Base-by-base conservation (phyloP, 2,113 vertebrate genomes). In the Rhinolophus ferrumequinum region DNA sequence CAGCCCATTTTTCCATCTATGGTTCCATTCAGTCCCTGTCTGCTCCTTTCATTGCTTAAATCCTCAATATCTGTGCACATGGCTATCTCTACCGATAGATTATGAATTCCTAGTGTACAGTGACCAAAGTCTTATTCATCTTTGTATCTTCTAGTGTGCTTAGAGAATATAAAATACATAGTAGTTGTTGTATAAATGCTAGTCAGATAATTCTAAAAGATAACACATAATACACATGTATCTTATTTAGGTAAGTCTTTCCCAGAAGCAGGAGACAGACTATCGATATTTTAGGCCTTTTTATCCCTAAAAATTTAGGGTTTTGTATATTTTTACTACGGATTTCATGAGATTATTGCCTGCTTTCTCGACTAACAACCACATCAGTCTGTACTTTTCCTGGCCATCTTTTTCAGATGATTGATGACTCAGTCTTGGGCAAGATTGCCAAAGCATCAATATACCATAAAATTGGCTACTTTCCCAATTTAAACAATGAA, bases 401-500 rank as follows among this genome's bases (percentile, higher is more conserved):
- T 86, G 58, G n/a, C 5, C 33, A 54, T 85, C 44, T 60, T 88
- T 88, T 93, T 64, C 33, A 75, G 8, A 82, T 82, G 22, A 73
- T 79, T 73, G 41, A 95, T 93, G n/a, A 95, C 24, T 95, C 58
- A 95, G 16, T 83, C 85, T 79, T 82, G 30, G 72, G 15, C 30
- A 84, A 94, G 10, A 88, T 84, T 92, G 47, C 58, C 90, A 76
- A 80, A 44, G 24, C 67, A 93, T 93, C 62, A 75, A 83, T 94
- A 94, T 60, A 62, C 35, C 66, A 90, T 93, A 93, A 97, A 79
- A 86, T 47, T 82, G 56, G 62, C 47, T 77, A 95, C 44, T 60
- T 76, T 11, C 5, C 44, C 22, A 97, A 47, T 95, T 97, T 96
- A 95, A 97, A 97, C 28, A 97, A 96, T 96, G 79, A 94, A 88